Percentiles rank a stretch among this genome's conserved stretches.
Evolutionary conservation across 2,113 vertebrate genomes (phyloP).

Genomic region (Syrmaticus mikado): DNA sequence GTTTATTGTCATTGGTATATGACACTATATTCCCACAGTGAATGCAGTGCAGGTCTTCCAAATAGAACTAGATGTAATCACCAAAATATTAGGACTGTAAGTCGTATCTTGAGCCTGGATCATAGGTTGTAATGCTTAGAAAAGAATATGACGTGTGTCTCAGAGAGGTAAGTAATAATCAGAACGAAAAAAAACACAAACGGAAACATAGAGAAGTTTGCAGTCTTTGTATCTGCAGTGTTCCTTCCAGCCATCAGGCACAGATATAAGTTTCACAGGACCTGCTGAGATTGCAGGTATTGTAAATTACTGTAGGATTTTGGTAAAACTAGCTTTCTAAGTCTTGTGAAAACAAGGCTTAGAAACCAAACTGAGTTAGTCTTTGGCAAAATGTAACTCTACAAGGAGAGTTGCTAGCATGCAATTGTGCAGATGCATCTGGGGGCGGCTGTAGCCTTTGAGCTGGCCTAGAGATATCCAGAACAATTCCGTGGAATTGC

Average conservation of each 20-base stretch:
- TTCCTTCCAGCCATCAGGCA: not conserved
- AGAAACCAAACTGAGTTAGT: not conserved
- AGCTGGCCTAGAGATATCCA: not conserved
- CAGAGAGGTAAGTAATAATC: not conserved
- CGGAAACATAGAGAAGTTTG: not conserved
- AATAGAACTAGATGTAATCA: not conserved
- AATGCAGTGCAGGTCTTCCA: not conserved
- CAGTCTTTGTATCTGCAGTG: not conserved
- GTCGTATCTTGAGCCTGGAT: not conserved
- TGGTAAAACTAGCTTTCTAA: not conserved
- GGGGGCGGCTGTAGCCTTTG: not conserved
- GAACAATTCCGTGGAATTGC: not conserved
- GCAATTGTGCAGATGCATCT: fast-evolving
- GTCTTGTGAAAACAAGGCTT: not conserved
- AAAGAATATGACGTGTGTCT: fast-evolving
- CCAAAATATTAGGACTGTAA: not conserved
- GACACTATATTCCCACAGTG: not conserved
- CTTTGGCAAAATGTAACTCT: not conserved
- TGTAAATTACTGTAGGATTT: not conserved
- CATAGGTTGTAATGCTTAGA: not conserved
- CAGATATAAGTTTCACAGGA: no score
- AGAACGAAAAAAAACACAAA: not conserved
- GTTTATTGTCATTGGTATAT: not conserved
- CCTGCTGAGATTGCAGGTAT: not conserved
- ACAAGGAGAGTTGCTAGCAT: fast-evolving